Percentiles rank a stretch among this genome's conserved stretches.
These are phyloP conservation scores for Barnardius zonarius DNA, from an alignment of 2,113 vertebrate species.

Conservation along the genomic window DNA sequence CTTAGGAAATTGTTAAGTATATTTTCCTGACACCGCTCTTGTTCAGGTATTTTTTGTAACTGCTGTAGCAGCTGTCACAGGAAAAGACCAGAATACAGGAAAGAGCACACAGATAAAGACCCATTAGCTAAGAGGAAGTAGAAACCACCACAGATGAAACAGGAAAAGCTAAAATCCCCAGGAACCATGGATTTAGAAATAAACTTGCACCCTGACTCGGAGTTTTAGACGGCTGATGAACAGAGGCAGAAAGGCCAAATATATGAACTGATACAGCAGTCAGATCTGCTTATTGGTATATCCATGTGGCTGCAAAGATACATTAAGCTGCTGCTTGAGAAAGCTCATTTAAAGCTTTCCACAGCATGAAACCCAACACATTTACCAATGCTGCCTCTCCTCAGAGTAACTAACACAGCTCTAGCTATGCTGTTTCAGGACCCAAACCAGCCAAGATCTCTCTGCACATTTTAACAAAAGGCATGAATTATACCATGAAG, in stretches of 20 bases:
- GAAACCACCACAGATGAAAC: background rate
- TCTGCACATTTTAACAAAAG: background rate
- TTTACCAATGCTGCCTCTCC: background rate
- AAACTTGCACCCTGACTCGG: background rate
- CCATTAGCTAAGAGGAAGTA: background rate
- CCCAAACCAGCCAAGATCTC: background rate
- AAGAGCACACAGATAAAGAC: background rate
- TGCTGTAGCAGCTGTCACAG: background rate
- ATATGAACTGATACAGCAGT: background rate
- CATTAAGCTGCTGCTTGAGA: background rate
- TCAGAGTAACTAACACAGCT: background rate
- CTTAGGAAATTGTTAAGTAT: background rate
- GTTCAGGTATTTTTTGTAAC: background rate
- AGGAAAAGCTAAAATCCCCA: background rate
- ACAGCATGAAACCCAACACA: background rate
- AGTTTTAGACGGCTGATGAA: background rate
- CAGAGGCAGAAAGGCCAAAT: background rate
- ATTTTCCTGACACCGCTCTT: background rate
- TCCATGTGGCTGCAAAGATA: background rate
- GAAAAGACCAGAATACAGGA: background rate
- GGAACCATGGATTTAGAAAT: background rate
- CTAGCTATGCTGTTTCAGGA: background rate
- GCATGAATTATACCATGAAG: rapidly evolving
- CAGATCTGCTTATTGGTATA: background rate
- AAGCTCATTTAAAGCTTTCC: background rate